Evolutionary conservation across 2,113 vertebrate species (phyloP).

Genomic region (Ahaetulla prasina): DNA sequence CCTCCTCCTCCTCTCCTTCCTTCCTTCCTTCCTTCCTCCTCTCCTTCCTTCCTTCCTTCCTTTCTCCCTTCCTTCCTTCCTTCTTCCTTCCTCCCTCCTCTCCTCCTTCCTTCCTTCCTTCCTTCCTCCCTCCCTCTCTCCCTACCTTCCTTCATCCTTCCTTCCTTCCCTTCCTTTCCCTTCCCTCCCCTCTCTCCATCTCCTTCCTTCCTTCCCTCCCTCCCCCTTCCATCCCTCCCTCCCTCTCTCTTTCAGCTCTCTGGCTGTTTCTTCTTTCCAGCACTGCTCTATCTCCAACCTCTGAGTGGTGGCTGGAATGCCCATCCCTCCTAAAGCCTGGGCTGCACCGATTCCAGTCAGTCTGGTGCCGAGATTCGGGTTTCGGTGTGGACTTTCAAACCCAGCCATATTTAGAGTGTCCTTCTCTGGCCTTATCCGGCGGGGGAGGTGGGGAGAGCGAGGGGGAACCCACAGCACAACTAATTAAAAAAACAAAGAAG

Average conservation of each 20-base stretch:
- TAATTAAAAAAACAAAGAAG: constrained; percentile 50
- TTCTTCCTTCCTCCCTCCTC: accelerated
- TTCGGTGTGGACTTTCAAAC: constrained; percentile 74
- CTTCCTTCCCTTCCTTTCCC: accelerated
- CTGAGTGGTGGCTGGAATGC: constrained; percentile 69
- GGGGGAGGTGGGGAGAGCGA: background rate
- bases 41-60: too few relatives aligned
- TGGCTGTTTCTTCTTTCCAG: background rate
- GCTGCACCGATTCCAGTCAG: constrained; percentile 80
- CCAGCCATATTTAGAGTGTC: constrained; percentile 83
- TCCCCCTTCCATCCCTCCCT: too few relatives aligned
- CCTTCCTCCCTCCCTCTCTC: too few relatives aligned
- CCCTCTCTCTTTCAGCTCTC: background rate
- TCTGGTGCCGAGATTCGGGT: constrained; percentile 87
- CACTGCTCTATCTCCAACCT: constrained; percentile 62
- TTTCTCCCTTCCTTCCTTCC: accelerated
- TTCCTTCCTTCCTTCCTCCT: too few relatives aligned
- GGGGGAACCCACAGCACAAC: constrained; percentile 56
- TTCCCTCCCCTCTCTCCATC: accelerated
- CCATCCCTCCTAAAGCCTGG: constrained; percentile 68
- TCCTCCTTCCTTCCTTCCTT: too few relatives aligned
- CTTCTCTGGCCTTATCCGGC: constrained; percentile 46
- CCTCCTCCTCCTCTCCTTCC: too few relatives aligned
- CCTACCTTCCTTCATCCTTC: accelerated
- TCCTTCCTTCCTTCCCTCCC: background rate